Percentiles rank a stretch among this genome's conserved stretches.
phyloP scores from a whole-genome alignment of 2,888 invertebrate genomes.

The Volucella inflata region DNA sequence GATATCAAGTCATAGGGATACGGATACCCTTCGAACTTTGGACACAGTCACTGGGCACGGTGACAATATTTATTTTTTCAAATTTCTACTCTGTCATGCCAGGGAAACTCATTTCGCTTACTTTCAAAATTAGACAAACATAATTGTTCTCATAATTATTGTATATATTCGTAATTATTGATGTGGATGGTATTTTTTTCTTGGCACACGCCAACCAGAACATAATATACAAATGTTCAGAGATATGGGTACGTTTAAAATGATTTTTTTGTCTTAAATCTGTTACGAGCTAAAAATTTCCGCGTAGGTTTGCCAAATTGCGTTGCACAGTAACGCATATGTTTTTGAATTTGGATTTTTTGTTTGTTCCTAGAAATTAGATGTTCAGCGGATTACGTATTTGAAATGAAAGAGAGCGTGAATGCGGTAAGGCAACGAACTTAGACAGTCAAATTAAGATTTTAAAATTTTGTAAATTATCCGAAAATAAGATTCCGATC shows the following conservation, averaged over 20 bases:
- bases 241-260: constrained; percentile 30
- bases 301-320: constrained; percentile 64
- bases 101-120: constrained; percentile 47
- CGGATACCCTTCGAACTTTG: constrained; percentile 60
- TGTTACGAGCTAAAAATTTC: constrained; percentile 63
- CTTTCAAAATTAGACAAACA: constrained; percentile 27
- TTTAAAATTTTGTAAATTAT: no score
- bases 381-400: background rate
- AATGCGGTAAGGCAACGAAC: constrained; percentile 3
- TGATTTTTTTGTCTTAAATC: constrained; percentile 19
- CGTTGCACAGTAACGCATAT: constrained; percentile 37
- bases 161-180: constrained; percentile 33
- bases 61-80: constrained; percentile 9
- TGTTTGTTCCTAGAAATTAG: background rate
- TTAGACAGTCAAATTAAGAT: background rate
- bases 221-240: constrained; percentile 43
- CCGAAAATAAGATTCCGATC: no score
- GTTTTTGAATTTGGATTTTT: constrained; percentile 14
- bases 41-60: constrained; percentile 16
- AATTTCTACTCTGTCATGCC: constrained; percentile 21
- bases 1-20: constrained; percentile 1
- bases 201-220: constrained; percentile 59
- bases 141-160: constrained; percentile 6
- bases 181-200: constrained; percentile 26
- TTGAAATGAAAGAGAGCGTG: constrained; percentile 24